Evolutionary conservation across 1,140 invertebrate genomes (phyloP).

Genomic region (Propsilocerus akamusi): DNA sequence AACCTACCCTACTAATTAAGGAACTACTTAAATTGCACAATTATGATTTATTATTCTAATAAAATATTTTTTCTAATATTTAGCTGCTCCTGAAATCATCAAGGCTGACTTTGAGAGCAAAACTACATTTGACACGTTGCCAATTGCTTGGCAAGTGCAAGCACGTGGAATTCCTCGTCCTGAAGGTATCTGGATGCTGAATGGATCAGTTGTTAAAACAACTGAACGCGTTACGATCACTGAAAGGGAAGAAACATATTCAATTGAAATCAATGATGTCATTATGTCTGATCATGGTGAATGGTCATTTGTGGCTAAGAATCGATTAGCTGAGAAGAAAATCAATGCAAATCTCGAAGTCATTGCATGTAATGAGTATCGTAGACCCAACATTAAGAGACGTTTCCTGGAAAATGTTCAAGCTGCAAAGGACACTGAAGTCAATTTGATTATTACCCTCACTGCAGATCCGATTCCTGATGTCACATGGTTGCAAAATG

Average conservation of each 20-base stretch:
- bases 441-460: conserved; percentile 54
- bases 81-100: conserved; percentile 54
- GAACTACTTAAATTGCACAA: too few relatives aligned
- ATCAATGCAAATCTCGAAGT: not conserved
- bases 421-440: conserved; percentile 44
- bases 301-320: conserved; percentile 56
- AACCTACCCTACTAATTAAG: too few relatives aligned
- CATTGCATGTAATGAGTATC: conserved; percentile 47
- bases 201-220: conserved; percentile 41
- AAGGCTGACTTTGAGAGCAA: conserved; percentile 52
- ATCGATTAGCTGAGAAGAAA: conserved; percentile 44
- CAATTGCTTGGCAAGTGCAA: conserved; percentile 47
- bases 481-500: conserved; percentile 33
- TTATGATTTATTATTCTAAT: not conserved
- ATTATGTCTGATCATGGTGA: conserved; percentile 52
- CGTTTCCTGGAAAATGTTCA: conserved; percentile 32
- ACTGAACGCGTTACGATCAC: conserved; percentile 39
- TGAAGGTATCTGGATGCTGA: conserved; percentile 55
- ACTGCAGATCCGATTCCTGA: conserved; percentile 57
- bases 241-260: conserved; percentile 52
- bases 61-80: conserved; percentile 12
- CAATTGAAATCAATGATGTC: conserved; percentile 44
- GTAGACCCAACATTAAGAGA: conserved; percentile 52
- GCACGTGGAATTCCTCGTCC: conserved; percentile 54
- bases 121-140: conserved; percentile 55